These are phyloP conservation scores for Pitangus sulphuratus DNA, from an alignment of 2,797 vertebrate species.

Conservation along the genomic window DNA sequence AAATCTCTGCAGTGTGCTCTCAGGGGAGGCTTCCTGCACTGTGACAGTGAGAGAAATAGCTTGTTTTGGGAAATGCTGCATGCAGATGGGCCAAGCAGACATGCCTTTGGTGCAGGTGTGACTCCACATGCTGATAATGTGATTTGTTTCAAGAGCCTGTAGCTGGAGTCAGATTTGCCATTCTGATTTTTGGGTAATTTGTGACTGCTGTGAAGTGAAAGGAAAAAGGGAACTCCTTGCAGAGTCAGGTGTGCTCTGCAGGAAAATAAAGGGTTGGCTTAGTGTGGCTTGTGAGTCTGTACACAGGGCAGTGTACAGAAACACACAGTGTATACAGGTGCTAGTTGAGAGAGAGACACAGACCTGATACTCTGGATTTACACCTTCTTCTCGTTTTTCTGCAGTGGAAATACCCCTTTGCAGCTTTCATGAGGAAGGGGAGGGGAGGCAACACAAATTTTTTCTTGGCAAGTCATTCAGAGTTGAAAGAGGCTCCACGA, in stretches of 20 bases:
- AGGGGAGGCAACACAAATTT: neutral
- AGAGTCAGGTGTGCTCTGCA: neutral
- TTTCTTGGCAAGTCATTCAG: neutral
- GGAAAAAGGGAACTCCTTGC: neutral
- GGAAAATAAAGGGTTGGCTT: neutral
- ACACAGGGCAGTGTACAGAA: neutral
- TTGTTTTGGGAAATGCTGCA: slow-evolving; percentile 9
- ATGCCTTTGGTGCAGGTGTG: slow-evolving; percentile 45
- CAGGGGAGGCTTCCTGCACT: neutral
- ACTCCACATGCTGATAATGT: neutral
- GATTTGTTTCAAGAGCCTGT: neutral
- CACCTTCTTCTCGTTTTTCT: neutral
- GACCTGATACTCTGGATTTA: neutral
- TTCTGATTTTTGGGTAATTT: slow-evolving; percentile 39
- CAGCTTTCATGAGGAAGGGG: neutral
- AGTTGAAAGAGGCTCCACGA: neutral
- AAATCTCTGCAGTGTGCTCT: neutral
- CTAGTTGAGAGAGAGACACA: neutral
- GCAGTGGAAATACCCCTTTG: neutral
- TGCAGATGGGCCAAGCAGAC: slow-evolving; percentile 22
- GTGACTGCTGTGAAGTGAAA: neutral
- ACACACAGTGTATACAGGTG: neutral
- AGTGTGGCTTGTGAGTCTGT: neutral
- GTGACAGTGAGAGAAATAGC: slow-evolving; percentile 20
- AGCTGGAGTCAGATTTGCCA: slow-evolving; percentile 16